Conservation (phyloP, 2,797 vertebrate species). For the Helarctos malayanus region DNA sequence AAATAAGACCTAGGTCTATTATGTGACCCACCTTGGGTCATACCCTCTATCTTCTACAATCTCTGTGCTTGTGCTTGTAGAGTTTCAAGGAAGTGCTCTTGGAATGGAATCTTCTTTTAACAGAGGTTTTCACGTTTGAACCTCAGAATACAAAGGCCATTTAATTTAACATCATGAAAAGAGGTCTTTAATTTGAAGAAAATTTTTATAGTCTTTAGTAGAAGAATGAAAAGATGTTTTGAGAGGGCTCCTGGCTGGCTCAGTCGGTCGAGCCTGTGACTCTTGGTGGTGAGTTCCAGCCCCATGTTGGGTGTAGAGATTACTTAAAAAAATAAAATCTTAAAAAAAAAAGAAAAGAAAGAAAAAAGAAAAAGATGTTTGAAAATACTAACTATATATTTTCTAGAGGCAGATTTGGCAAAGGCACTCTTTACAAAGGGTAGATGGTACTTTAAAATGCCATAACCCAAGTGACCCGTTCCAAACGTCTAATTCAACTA, state of each 20-base stretch:
- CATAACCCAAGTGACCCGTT: not conserved
- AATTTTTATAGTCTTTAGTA: not conserved
- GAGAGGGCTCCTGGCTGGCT: not conserved
- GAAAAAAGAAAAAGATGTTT: not conserved
- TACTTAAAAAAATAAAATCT: not conserved
- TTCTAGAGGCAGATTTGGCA: constrained; percentile 6
- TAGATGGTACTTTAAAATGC: not conserved
- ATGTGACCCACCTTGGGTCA: not conserved
- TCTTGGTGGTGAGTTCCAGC: not conserved
- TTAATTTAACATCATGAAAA: constrained; percentile 21
- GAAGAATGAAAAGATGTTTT: not conserved
- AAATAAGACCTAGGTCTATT: not conserved
- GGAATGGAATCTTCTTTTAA: not conserved
- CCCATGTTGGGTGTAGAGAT: not conserved
- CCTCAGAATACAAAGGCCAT: not conserved
- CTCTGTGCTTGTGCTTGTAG: not conserved
- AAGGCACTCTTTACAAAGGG: not conserved
- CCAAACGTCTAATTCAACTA: not conserved
- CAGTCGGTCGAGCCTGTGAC: not conserved
- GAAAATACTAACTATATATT: not conserved
- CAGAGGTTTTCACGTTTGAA: not conserved
- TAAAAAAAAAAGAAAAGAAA: not conserved
- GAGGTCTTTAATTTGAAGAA: not conserved
- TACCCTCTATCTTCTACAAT: not conserved
- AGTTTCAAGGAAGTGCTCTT: constrained; percentile 10